A percentile compares a stretch with the other conserved stretches of the same genome.
These are phyloP conservation scores for Sericinus montela DNA, from an alignment of 2,888 invertebrate genomes.

Conservation along the genomic window DNA sequence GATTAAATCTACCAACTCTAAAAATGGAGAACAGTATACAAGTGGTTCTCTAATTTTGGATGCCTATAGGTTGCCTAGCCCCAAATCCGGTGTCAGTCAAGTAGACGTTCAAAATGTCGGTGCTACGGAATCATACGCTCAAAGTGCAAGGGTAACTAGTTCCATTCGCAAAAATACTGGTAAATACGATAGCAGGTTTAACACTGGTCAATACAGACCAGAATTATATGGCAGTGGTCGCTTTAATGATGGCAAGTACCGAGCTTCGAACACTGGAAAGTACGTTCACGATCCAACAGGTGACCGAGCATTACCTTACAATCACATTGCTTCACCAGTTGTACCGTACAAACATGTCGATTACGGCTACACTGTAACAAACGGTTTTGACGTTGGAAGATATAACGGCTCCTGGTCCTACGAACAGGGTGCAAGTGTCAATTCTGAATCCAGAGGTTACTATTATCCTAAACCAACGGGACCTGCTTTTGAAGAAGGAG, in stretches of 20 bases:
- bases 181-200: slow-evolving; percentile 22
- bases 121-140: slow-evolving; percentile 9
- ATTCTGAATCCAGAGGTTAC: slow-evolving; percentile 23
- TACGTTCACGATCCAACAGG: slow-evolving; percentile 71
- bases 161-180: slow-evolving; percentile 16
- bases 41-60: slow-evolving; percentile 67
- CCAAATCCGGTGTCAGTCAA: slow-evolving; percentile 6
- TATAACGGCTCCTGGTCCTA: slow-evolving; percentile 36
- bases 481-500: slow-evolving; percentile 29
- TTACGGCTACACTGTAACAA: slow-evolving; percentile 45
- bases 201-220: slow-evolving; percentile 20
- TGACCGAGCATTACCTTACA: slow-evolving; percentile 65
- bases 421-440: slow-evolving; percentile 13
- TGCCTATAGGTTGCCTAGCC: slow-evolving; percentile 47
- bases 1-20: slow-evolving; percentile 53
- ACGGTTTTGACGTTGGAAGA: slow-evolving; percentile 38
- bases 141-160: slow-evolving; percentile 10
- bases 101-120: neutral
- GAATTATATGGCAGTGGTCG: slow-evolving; percentile 36
- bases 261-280: slow-evolving; percentile 50
- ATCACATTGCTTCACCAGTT: slow-evolving; percentile 51
- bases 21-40: slow-evolving; percentile 44
- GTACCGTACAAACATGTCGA: slow-evolving; percentile 59
- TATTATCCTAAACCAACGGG: slow-evolving; percentile 28
- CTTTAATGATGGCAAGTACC: slow-evolving; percentile 38